phyloP scores from a whole-genome alignment of 2,797 vertebrate species.

The Anas acuta region DNA sequence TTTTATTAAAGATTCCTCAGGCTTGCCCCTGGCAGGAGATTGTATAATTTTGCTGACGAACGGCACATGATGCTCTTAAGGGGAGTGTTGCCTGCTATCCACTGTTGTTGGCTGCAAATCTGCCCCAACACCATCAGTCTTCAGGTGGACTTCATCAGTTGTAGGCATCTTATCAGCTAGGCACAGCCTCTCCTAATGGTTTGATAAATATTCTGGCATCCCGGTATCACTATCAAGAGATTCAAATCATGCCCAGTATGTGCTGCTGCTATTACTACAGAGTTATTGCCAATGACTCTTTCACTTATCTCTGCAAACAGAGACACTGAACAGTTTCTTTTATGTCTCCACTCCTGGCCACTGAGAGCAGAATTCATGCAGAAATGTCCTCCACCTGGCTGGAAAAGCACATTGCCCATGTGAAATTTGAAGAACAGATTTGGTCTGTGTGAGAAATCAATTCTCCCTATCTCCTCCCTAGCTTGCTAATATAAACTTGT shows the following conservation, averaged over 20 bases:
- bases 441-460: constrained; percentile 7
- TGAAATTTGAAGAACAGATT: constrained; percentile 51
- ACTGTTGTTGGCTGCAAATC: constrained; percentile 62
- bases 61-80: constrained; percentile 19
- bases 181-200: constrained; percentile 78
- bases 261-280: constrained; percentile 72
- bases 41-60: constrained; percentile 69
- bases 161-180: constrained; percentile 81
- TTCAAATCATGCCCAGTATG: constrained; percentile 79
- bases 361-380: constrained; percentile 64
- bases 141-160: constrained; percentile 77
- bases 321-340: constrained; percentile 73
- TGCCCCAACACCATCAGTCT: constrained; percentile 63
- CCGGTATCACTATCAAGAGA: constrained; percentile 75
- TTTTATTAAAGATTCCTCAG: constrained; percentile 59
- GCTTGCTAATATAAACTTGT: background rate
- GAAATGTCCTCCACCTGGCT: constrained; percentile 44
- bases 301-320: constrained; percentile 80
- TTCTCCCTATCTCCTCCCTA: background rate
- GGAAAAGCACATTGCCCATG: constrained; percentile 17
- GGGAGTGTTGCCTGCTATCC: constrained; percentile 41
- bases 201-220: constrained; percentile 80
- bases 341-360: constrained; percentile 73
- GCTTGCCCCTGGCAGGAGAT: constrained; percentile 53
- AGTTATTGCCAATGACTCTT: constrained; percentile 74